A percentile compares a stretch with the other conserved stretches of the same genome.
Conservation (phyloP, 2,888 invertebrate genomes). For the Drosophila leonis region DNA sequence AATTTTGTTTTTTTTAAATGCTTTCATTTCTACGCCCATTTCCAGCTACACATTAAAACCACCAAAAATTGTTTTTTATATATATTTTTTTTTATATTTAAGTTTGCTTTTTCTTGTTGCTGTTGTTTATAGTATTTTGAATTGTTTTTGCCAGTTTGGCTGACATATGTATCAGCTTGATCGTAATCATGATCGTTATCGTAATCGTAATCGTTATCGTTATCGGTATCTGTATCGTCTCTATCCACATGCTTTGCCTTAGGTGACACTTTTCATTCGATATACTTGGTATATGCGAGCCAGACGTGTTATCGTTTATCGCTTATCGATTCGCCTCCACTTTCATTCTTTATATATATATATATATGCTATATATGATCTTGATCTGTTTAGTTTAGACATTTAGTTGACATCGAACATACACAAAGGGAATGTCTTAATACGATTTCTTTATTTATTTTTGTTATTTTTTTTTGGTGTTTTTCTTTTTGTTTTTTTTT, state of each 20-base stretch:
- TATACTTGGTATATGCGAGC: slow-evolving; percentile 43
- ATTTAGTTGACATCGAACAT: slow-evolving; percentile 66
- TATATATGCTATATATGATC: slow-evolving; percentile 25
- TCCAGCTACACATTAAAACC: slow-evolving; percentile 21
- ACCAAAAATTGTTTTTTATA: slow-evolving; percentile 10
- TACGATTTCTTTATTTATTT: slow-evolving; percentile 20
- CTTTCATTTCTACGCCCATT: background rate
- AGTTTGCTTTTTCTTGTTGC: slow-evolving; percentile 25
- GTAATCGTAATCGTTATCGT: slow-evolving; percentile 14
- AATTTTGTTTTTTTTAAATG: no score
- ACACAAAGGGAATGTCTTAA: slow-evolving; percentile 41
- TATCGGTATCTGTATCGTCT: slow-evolving; percentile 29
- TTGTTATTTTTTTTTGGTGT: background rate
- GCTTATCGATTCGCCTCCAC: slow-evolving; percentile 15
- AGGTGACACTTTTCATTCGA: slow-evolving; percentile 34
- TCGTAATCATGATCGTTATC: slow-evolving; percentile 36
- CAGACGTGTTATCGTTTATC: slow-evolving; percentile 11
- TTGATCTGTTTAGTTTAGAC: slow-evolving; percentile 51
- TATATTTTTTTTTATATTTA: slow-evolving; percentile 43
- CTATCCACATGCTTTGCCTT: slow-evolving; percentile 24
- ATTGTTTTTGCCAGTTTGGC: slow-evolving; percentile 47
- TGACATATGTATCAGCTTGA: slow-evolving; percentile 42
- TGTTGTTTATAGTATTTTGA: slow-evolving; percentile 53
- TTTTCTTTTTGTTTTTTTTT: background rate
- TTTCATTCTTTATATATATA: slow-evolving; percentile 10